Evolutionary conservation across 2,888 invertebrate genomes (phyloP), one percentile per base, ranked within the genome.

Genomic region (Pantelozetes paolii): DNA sequence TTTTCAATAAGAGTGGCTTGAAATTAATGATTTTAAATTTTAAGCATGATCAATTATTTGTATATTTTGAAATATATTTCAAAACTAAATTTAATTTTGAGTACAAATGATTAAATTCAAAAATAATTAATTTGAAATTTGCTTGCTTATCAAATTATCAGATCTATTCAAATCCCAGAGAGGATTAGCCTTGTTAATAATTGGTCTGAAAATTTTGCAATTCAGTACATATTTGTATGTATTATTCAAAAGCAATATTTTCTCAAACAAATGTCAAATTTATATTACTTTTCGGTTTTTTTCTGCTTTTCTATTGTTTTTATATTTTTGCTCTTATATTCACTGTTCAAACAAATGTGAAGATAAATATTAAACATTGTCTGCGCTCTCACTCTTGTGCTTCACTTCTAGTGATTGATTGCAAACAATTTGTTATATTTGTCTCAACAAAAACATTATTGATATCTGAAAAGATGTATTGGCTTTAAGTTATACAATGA

Each of bases 341-440:
- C 20, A 36, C 36, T 62, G 62, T 62, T 36, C 15, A 30, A 62
- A 57, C 57, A 62, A 62, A 62, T 62, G 36, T 28, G 1, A 40
- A 42, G 20, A 67, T 40, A 67, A 67, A 67, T 67, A 67, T 59
- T 15, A 3, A 59, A 59, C 15, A 30, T 36, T 20, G 3, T 8
- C 23, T 23, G 23, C 20, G 18, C 26, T 54, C 36, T 23, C 13
- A 26, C 28, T 64, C n/a, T 36, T 32, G 18, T 28, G n/a, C 67
- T 40, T 23, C 67, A 67, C 40, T 67, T 40, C 59, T 67, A 23
- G 67, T 67, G 67, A 67, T 67, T 67, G 67, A 67, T 67, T 13
- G 2, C 18, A 67, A 67, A 67, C 67, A 36, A 67, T 67, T 67
- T 67, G 40, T 67, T 67, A 59, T 59, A 42, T 40, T n/a, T 67